Evolutionary conservation across 2,797 vertebrate genomes (phyloP), one percentile per base, ranked within the genome.

Genomic region (Hydrocynus forskahlii): DNA sequence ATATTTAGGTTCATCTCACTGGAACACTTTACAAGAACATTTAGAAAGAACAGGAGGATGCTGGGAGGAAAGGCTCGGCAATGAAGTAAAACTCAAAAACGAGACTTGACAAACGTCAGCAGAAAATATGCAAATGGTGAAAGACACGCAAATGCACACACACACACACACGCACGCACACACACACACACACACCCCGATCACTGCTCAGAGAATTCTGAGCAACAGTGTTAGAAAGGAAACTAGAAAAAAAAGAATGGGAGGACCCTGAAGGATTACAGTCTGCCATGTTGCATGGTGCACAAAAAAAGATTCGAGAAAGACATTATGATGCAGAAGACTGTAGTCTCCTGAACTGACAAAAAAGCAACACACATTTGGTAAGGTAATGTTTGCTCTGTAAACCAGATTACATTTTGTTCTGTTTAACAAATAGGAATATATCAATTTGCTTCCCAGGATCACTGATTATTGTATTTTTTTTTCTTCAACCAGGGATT

Each of bases 1-100:
- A 93, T 93, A 95, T 94, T 94, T 93, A 94, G 94, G 95, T 90
- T 95, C 93, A 95, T 95, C 92, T 95, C 94, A 95, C 94, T 93
- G 92, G 90, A 94, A 95, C 95, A 95, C 94, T 95, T 95, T 94
- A 95, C 94, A 94, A 94, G 95, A 95, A 95, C 95, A 95, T 94
- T 95, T 94, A 95, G 92, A 94, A 95, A 95, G 93, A 95, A 95
- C 94, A 95, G 92, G 93, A 90, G 92, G 93, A 92, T 93, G 92
- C 90, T 89, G 92, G 91, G 92, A 88, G 89, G 89, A 88, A 87
- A 86, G 89, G 90, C 88, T 63, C 85, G 81, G 86, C 77, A 87
- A 91, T 78, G 70, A 71, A 23, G 71, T 21, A 55, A 17, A 80
- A 77, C 38, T 12, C 14, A 62, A 75, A 55, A 83, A 70, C 45